Percentiles rank a stretch among this genome's conserved stretches.
Evolutionary conservation across 2,888 invertebrate species (phyloP).

Genomic region (Tetheella fluctuosa): DNA sequence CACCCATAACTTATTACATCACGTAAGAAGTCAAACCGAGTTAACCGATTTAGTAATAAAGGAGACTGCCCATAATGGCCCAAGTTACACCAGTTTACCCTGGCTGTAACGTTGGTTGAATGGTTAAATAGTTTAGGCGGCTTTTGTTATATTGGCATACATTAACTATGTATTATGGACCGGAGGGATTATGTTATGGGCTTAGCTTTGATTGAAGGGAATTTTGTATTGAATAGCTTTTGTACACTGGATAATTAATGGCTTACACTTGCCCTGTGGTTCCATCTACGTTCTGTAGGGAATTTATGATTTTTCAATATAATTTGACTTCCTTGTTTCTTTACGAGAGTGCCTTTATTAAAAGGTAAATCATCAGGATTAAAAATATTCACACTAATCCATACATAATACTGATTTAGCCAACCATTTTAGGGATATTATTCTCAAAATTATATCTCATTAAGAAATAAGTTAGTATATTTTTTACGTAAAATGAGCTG

Average conservation of each 20-base stretch:
- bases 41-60: not conserved
- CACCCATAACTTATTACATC: too few species aligned
- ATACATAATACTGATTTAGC: too few species aligned
- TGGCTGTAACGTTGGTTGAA: not conserved
- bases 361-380: too few species aligned
- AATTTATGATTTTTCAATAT: too few species aligned
- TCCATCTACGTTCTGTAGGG: not conserved
- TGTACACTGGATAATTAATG: not conserved
- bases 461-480: too few species aligned
- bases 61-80: not conserved
- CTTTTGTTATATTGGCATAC: constrained; percentile 1
- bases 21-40: too few species aligned
- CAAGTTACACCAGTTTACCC: not conserved
- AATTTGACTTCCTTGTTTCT: too few species aligned
- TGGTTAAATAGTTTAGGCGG: not conserved
- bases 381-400: too few species aligned
- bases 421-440: too few species aligned
- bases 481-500: too few species aligned
- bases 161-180: not conserved
- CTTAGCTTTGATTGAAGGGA: not conserved
- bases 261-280: not conserved
- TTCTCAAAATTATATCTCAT: too few species aligned
- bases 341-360: too few species aligned
- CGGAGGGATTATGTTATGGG: not conserved
- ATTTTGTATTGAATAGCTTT: constrained; percentile 4